These are phyloP conservation scores for Heliconius hewitsoni DNA, from an alignment of 1,140 invertebrate species.

Conservation along the genomic window DNA sequence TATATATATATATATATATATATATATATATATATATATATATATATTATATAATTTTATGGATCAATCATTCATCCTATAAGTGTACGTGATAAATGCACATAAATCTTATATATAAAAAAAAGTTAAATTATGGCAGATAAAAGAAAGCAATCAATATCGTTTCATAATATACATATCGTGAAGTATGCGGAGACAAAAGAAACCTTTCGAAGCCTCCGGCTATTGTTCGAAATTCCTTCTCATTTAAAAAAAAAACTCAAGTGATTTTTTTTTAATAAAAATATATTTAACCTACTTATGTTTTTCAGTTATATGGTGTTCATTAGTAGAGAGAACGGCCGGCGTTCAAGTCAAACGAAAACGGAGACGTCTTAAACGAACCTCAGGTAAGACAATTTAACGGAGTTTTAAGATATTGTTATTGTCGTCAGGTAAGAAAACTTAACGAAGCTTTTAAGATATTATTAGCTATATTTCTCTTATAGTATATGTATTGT, in stretches of 20 bases:
- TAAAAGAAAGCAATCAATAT: neutral
- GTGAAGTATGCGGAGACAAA: neutral
- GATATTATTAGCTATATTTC: slow-evolving; percentile 27
- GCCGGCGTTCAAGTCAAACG: slow-evolving; percentile 51
- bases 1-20: too few species aligned
- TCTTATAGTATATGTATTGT: neutral
- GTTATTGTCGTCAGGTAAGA: slow-evolving; percentile 60
- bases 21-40: too few species aligned
- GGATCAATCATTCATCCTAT: neutral
- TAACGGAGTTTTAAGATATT: slow-evolving; percentile 21
- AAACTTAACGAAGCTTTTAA: slow-evolving; percentile 31
- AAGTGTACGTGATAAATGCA: neutral
- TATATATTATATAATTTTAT: too few species aligned
- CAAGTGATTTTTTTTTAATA: neutral
- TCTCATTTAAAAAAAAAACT: neutral
- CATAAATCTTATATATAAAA: neutral
- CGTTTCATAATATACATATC: neutral
- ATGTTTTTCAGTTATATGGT: slow-evolving; percentile 57
- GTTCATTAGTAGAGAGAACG: slow-evolving; percentile 61
- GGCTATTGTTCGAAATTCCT: neutral
- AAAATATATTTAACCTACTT: slow-evolving; percentile 11
- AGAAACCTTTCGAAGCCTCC: neutral
- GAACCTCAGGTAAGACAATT: slow-evolving; percentile 63
- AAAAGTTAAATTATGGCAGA: neutral
- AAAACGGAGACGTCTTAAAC: slow-evolving; percentile 65